phyloP scores from a whole-genome alignment of 2,113 vertebrate species.

The Passer montanus region DNA sequence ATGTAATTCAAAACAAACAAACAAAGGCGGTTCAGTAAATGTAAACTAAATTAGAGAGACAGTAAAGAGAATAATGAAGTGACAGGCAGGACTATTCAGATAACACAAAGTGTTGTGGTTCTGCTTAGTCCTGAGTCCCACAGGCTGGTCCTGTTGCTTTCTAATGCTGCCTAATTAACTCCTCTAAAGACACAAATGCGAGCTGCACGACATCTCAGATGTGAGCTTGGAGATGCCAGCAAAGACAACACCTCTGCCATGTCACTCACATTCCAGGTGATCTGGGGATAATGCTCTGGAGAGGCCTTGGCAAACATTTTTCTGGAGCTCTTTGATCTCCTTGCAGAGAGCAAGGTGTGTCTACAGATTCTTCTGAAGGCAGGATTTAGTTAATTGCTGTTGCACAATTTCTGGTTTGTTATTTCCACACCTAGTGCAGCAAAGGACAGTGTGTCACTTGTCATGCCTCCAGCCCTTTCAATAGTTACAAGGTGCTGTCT shows the following conservation, averaged over 20 bases:
- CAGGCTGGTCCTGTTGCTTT: neutral
- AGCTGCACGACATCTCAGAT: neutral
- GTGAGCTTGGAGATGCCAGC: neutral
- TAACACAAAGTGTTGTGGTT: neutral
- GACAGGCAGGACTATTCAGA: neutral
- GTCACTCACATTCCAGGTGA: constrained; percentile 20
- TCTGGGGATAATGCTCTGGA: constrained; percentile 17
- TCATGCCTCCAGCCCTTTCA: neutral
- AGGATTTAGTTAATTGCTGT: constrained; percentile 42
- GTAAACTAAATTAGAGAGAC: neutral
- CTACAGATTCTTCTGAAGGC: constrained; percentile 1
- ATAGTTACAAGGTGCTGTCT: neutral
- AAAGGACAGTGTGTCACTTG: neutral
- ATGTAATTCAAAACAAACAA: neutral
- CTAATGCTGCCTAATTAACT: neutral
- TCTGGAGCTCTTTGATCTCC: constrained; percentile 42
- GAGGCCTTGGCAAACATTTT: neutral
- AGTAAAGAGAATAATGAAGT: neutral
- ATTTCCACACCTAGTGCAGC: constrained; percentile 2
- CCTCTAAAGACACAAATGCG: neutral
- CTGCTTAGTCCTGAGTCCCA: neutral
- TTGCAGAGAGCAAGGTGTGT: constrained; percentile 41
- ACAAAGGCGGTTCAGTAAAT: neutral
- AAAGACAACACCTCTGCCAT: neutral
- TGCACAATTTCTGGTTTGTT: constrained; percentile 20